Evolutionary conservation across 2,797 vertebrate genomes (phyloP), one percentile per base, ranked within the genome.

Genomic region (Anguilla megastoma): DNA sequence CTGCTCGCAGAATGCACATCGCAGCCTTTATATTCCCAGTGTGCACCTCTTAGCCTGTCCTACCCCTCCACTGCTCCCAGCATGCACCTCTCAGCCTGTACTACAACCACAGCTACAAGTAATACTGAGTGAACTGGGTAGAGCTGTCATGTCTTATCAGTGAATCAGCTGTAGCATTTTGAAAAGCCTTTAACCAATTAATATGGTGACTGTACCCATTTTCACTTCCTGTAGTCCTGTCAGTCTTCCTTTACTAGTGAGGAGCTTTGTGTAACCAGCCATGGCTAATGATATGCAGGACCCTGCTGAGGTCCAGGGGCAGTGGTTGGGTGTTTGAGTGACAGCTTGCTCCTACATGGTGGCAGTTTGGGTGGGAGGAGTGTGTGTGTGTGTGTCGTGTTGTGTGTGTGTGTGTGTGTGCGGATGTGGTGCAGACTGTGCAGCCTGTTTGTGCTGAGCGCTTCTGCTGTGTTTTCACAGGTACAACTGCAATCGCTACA

Each of bases 401-500:
- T 9, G 50, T 50, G 50, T 10, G 50, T 52, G 50, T 52, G 50
- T 10, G 6, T 10, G 50, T 10, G 50, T 6, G 50, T 0, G 50
- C 50, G 54, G 58, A 18, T 24, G 6, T 9, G 24, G 71, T 74
- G 71, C 27, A 18, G 30, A 14, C 30, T 16, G 71, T 0, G 6
- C 63, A 24, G 63, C 27, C n/a, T 33, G 33, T 79, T 79, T 21
- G 12, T 41, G 74, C 74, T 45, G 74, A 79, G 33, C 12, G 1
- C 6, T 36, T 36, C 14, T 79, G 82, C 48, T 45, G 21, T 94
- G 89, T 69, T 84, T 87, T 93, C 88, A 85, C 91, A 99, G 99
- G 99, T 99, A 99, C 96, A 99, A 99, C 95, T 99, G 99, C 94
- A 99, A 99, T 95, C 98, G 99, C 93, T 99, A 99, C 94, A 99